These are phyloP conservation scores for Drosophila melanosoma DNA, from an alignment of 2,888 invertebrate species.

Conservation along the genomic window DNA sequence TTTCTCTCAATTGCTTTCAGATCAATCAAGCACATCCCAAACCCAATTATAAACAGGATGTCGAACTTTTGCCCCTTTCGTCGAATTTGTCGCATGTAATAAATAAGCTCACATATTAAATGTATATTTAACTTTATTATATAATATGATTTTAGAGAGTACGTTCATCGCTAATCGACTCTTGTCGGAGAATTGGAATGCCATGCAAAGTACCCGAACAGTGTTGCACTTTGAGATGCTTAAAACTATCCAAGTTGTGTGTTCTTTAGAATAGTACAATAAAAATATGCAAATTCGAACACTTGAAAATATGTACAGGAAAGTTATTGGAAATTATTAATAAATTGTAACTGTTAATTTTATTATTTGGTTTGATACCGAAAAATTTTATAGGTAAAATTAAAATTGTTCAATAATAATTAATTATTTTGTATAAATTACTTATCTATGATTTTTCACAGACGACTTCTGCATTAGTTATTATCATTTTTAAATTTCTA, in stretches of 20 bases:
- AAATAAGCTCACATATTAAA: too few relatives aligned
- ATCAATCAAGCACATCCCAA: background rate
- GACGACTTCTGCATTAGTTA: background rate
- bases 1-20: background rate
- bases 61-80: background rate
- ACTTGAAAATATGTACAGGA: background rate
- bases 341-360: background rate
- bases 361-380: background rate
- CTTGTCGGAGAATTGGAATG: conserved; percentile 1
- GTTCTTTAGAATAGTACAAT: background rate
- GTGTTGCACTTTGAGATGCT: conserved; percentile 18
- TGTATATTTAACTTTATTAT: background rate
- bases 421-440: background rate
- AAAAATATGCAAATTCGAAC: background rate
- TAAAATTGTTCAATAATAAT: background rate
- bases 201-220: conserved; percentile 5
- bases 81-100: conserved; percentile 1
- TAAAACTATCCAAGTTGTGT: conserved; percentile 7
- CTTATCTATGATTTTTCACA: background rate
- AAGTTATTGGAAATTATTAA: background rate
- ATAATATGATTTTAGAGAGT: background rate
- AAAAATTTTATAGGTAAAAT: background rate
- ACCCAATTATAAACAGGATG: conserved; percentile 5
- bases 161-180: background rate
- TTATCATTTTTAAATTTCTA: background rate